These are phyloP conservation scores for Cheilosia soror DNA, from an alignment of 2,888 invertebrate species.

Conservation along the genomic window DNA sequence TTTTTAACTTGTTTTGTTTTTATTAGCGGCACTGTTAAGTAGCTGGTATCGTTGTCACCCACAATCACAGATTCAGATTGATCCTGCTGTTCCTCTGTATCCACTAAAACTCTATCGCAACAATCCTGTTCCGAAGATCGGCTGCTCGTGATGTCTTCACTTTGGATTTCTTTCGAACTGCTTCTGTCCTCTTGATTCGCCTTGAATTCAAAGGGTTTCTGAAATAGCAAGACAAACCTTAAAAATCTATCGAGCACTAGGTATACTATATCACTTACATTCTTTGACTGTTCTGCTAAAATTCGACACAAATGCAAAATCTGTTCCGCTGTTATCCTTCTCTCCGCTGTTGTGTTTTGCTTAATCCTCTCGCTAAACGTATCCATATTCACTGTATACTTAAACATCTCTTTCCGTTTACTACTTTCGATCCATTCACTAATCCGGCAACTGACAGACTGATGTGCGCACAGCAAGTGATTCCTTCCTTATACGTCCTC, in stretches of 20 bases:
- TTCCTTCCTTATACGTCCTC: conserved; percentile 74
- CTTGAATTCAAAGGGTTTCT: conserved; percentile 46
- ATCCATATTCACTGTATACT: conserved; percentile 65
- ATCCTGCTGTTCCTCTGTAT: conserved; percentile 34
- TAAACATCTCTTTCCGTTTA: conserved; percentile 44
- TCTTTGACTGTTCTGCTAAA: conserved; percentile 80
- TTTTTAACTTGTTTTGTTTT: conserved; percentile 77
- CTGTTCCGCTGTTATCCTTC: conserved; percentile 79
- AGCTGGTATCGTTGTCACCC: conserved; percentile 16
- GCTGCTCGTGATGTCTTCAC: conserved; percentile 58
- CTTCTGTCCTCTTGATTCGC: conserved; percentile 5
- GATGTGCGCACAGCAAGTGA: conserved; percentile 65
- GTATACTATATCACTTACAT: conserved; percentile 44
- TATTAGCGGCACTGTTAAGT: background rate
- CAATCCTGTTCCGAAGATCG: conserved; percentile 38
- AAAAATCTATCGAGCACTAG: background rate
- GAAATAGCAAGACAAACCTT: conserved; percentile 1
- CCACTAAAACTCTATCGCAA: conserved; percentile 45
- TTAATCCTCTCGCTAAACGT: conserved; percentile 60
- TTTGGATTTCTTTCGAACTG: conserved; percentile 52
- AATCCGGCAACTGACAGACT: conserved; percentile 69
- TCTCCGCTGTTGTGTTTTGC: conserved; percentile 49
- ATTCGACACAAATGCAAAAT: conserved; percentile 80
- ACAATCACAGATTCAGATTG: conserved; percentile 3
- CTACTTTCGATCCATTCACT: conserved; percentile 54